Percentiles rank a stretch among this genome's conserved stretches.
Conservation (phyloP, 2,888 invertebrate species). For the Protonemura montana region DNA sequence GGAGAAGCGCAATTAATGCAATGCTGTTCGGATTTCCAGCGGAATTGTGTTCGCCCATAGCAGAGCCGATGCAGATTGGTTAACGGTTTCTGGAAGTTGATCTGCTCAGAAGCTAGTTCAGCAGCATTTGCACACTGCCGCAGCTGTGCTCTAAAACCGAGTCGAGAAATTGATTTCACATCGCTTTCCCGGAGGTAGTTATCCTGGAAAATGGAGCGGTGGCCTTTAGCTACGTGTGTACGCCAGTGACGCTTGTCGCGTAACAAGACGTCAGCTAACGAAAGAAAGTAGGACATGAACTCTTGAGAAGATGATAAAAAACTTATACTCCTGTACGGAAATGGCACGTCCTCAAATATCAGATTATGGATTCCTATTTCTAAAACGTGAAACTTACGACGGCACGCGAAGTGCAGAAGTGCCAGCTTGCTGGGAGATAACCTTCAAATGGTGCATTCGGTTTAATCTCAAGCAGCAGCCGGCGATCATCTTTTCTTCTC, state of each 20-base stretch:
- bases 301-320: background rate
- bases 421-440: background rate
- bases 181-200: background rate
- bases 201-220: background rate
- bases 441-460: constrained; percentile 15
- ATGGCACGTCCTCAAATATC: no score
- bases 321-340: background rate
- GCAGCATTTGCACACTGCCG: background rate
- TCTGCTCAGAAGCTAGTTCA: background rate
- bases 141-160: background rate
- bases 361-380: no score
- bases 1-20: background rate
- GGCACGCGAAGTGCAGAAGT: background rate
- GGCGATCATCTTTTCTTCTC: constrained; percentile 26
- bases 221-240: no score
- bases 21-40: background rate
- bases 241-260: background rate
- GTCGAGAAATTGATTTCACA: background rate
- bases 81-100: background rate
- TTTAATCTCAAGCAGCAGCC: constrained; percentile 23
- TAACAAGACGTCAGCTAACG: background rate
- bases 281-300: background rate
- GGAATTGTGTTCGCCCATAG: background rate
- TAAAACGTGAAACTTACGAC: background rate
- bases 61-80: background rate